Evolutionary conservation across 1,140 invertebrate genomes (phyloP).

Genomic region (Apis florea): DNA sequence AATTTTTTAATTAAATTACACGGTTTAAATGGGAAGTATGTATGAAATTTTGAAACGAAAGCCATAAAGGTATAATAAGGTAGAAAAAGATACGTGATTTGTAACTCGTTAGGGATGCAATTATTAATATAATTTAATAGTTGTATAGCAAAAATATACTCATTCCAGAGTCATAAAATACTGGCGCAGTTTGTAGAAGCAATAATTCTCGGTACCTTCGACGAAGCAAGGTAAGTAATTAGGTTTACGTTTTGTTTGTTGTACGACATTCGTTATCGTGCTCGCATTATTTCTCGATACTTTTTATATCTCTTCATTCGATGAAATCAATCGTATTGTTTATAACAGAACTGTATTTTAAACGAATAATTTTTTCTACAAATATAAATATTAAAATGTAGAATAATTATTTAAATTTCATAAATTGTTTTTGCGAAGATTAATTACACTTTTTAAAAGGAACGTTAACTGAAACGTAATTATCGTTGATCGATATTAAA

Average conservation of each 20-base stretch:
- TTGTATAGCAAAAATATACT: background rate
- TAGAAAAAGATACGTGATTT: too few relatives aligned
- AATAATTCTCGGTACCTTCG: constrained; percentile 17
- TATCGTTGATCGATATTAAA: too few relatives aligned
- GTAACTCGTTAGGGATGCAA: constrained; percentile 14
- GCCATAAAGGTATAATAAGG: background rate
- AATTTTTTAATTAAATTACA: too few relatives aligned
- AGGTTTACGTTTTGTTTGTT: constrained; percentile 19
- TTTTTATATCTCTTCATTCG: background rate
- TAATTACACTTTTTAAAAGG: too few relatives aligned
- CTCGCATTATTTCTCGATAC: background rate
- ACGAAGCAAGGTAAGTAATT: constrained; percentile 7
- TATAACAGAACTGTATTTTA: too few relatives aligned
- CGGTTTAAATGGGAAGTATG: background rate
- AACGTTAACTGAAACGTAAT: too few relatives aligned
- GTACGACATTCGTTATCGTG: background rate
- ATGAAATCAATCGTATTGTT: too few relatives aligned
- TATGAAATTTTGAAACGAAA: background rate
- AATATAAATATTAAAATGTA: too few relatives aligned
- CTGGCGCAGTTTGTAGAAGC: background rate
- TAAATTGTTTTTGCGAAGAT: too few relatives aligned
- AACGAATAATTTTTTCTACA: too few relatives aligned
- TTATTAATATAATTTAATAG: constrained; percentile 11
- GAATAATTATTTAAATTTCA: too few relatives aligned
- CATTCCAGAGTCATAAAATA: constrained; percentile 32